Evolutionary conservation across 2,113 vertebrate genomes (phyloP).

Genomic region (Pollimyrus isidori): DNA sequence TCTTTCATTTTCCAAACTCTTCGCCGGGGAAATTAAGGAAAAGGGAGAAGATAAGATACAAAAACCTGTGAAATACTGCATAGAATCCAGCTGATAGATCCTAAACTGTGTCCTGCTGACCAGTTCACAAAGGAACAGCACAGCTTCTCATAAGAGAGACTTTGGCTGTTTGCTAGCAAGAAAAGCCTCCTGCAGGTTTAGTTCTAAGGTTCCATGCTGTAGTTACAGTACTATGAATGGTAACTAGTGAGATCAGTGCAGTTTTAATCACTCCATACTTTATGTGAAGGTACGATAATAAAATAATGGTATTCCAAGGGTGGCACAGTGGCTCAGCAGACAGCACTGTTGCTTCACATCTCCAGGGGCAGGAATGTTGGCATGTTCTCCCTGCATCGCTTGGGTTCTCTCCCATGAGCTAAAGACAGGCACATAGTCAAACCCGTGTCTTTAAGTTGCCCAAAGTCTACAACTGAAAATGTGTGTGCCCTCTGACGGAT

Average conservation of each 20-base stretch:
- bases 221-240: background rate
- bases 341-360: background rate
- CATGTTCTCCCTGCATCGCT: background rate
- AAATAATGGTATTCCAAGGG: background rate
- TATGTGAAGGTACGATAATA: background rate
- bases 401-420: background rate
- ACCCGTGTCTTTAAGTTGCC: background rate
- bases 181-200: background rate
- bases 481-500: background rate
- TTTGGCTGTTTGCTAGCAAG: background rate
- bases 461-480: background rate
- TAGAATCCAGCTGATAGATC: background rate
- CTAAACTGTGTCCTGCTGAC: background rate
- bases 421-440: background rate
- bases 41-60: background rate
- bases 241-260: background rate
- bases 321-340: background rate
- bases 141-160: background rate
- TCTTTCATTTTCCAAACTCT: background rate
- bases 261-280: background rate
- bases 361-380: background rate
- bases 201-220: background rate
- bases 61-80: background rate
- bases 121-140: background rate
- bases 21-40: background rate